Evolutionary conservation across 2,113 vertebrate genomes (phyloP), one percentile per base, ranked within the genome.

Genomic region (Halcyon malimbica): DNA sequence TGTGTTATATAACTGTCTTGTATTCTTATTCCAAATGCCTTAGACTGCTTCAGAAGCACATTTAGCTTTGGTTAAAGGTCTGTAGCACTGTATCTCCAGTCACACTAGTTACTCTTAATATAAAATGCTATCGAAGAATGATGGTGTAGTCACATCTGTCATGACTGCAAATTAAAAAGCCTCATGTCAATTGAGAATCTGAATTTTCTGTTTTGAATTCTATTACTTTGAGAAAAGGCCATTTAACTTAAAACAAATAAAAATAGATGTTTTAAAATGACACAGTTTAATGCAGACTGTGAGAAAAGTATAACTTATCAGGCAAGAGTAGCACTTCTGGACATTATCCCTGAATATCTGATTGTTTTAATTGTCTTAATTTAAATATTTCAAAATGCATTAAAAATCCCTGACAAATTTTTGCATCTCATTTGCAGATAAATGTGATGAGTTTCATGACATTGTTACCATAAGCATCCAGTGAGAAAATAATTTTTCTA

Each of bases 301-400:
- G 64, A 85, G 35, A 28, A 84, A 82, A 76, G 63, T 28, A 74
- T 39, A 87, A 74, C 2, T 68, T 71, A 91, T 83, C 29, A 50
- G 56, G 60, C 19, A 87, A 94, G 81, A 87, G 67, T n/a, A 88
- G 13, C n/a, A 80, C 44, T 80, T 89, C 71, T 73, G 64, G 77
- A 78, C 5, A 5, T 44, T 73, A 86, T 31, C 7, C 10, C 17
- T 63, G 23, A 69, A 24, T 20, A 70, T 26, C n/a, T 51, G 21
- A 50, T 33, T 75, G 13, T 39, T 89, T 93, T 28, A 57, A 50
- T 64, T 59, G 16, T 46, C 6, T 62, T 65, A 69, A 74, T 83
- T 74, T 67, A 46, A 77, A 35, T 83, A 24, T 41, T 86, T 73
- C 11, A 37, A 94, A 44, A 15, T 53, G 14, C 68, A 37, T n/a